Base-by-base conservation (phyloP, 2,888 invertebrate species). In the Dicranocentrus wangi region DNA sequence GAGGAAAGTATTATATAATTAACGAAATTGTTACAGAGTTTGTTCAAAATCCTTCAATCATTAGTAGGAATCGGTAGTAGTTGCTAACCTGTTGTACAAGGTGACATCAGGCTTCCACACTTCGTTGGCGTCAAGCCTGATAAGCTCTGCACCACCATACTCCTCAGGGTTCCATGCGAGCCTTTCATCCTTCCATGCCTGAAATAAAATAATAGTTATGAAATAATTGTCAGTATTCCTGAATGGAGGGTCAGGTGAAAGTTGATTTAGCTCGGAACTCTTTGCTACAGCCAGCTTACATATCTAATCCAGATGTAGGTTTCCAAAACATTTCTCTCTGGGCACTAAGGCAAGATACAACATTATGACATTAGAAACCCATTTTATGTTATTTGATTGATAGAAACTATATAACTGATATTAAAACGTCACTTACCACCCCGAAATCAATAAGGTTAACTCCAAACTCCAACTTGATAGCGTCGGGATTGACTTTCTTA, bases 81-180 rank as follows among this genome's bases (percentile, higher is more conserved):
- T 32, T 32, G 32, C 32, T 32, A 7, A 32, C 32, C 78, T 68
- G 65, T 86, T 86, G 58, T 85, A 86, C 15, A 85, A 70, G 0
- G 81, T 66, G 10, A 85, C 43, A 60, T 86, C 86, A 1, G 86
- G 86, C 25, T 60, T 72, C 85, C 85, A 85, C 2, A 85, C 25
- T 19, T 80, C 68, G 5, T 63, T 43, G 5, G 75, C 5, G 17
- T 76, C 73, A 1, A 85, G n/a, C 27, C 85, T 28, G 13, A 85
- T 15, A 0, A 86, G 51, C 0, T 58, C 47, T 13, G 61, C 58
- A 2, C 82, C 81, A 15, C 70, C 73, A 58, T 58, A 83, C 0
- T 84, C 80, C 17, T 47, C 23, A 5, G 75, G 47, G 60, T 84
- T 61, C 86, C 86, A 86, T 21, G 7, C 8, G 1, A 86, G 53